Percentiles rank a stretch among this genome's conserved stretches.
phyloP scores from a whole-genome alignment of 2,113 vertebrate genomes.

The Silurus glanis region DNA sequence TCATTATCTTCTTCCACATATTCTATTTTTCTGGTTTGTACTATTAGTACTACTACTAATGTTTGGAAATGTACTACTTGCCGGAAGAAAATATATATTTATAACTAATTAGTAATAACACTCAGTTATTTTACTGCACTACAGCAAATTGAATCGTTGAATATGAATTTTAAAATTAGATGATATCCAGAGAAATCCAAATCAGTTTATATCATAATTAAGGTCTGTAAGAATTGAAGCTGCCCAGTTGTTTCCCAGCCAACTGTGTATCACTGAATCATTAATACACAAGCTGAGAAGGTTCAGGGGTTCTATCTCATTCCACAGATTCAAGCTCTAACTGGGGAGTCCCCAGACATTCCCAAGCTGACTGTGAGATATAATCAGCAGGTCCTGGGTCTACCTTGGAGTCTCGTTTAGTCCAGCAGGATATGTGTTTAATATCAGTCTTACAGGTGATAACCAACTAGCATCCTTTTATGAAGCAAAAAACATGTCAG shows the following conservation, averaged over 20 bases:
- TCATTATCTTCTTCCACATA: neutral
- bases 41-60: neutral
- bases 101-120: neutral
- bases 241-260: neutral
- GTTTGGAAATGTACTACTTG: slow-evolving; percentile 1
- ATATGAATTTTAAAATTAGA: neutral
- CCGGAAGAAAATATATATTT: no score
- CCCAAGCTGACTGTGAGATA: neutral
- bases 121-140: neutral
- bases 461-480: neutral
- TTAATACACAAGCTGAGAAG: neutral
- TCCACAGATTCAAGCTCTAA: neutral
- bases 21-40: neutral
- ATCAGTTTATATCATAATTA: neutral
- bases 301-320: neutral
- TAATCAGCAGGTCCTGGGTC: neutral
- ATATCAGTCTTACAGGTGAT: neutral
- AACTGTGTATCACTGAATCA: neutral
- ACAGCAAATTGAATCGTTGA: neutral
- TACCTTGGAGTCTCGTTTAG: neutral
- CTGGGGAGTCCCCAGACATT: neutral
- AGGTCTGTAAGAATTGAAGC: neutral
- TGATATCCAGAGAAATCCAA: neutral
- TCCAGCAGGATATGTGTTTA: neutral
- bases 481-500: neutral